Conservation (phyloP, 1,140 invertebrate species). For the Harlomillsia oculata region DNA sequence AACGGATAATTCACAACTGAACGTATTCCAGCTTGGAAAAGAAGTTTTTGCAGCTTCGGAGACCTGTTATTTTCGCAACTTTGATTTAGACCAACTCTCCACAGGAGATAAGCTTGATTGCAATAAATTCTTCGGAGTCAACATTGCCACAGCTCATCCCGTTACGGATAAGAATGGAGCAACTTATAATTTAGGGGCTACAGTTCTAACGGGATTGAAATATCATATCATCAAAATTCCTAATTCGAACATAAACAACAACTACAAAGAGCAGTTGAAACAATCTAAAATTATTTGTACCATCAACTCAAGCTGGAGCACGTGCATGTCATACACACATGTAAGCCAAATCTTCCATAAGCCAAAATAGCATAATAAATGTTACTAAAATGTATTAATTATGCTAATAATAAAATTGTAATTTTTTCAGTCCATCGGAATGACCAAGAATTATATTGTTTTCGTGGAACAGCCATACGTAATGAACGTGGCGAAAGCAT, state of each 20-base stretch:
- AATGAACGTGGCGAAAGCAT: conserved; percentile 36
- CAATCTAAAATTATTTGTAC: conserved; percentile 17
- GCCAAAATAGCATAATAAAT: neutral
- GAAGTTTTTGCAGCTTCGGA: conserved; percentile 25
- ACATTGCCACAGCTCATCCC: conserved; percentile 21
- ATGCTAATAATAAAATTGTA: neutral
- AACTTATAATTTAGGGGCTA: conserved; percentile 25
- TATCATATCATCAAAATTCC: conserved; percentile 27
- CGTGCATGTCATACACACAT: conserved; percentile 18
- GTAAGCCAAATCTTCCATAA: no score
- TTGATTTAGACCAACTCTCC: conserved; percentile 7
- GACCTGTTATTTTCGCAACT: conserved; percentile 23
- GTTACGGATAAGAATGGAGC: conserved; percentile 13
- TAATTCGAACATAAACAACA: neutral
- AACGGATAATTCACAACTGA: conserved; percentile 22
- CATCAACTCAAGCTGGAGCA: conserved; percentile 8
- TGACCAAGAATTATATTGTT: conserved; percentile 19
- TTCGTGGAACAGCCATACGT: conserved; percentile 29
- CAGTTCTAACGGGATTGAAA: conserved; percentile 22
- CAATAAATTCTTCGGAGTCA: conserved; percentile 25
- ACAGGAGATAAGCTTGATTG: conserved; percentile 19
- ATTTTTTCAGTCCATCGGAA: conserved; percentile 15
- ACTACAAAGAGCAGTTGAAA: conserved; percentile 12
- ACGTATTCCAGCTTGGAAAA: conserved; percentile 21
- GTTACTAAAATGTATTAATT: neutral